Base-by-base conservation (phyloP, 2,113 vertebrate species). In the Mola mola region DNA sequence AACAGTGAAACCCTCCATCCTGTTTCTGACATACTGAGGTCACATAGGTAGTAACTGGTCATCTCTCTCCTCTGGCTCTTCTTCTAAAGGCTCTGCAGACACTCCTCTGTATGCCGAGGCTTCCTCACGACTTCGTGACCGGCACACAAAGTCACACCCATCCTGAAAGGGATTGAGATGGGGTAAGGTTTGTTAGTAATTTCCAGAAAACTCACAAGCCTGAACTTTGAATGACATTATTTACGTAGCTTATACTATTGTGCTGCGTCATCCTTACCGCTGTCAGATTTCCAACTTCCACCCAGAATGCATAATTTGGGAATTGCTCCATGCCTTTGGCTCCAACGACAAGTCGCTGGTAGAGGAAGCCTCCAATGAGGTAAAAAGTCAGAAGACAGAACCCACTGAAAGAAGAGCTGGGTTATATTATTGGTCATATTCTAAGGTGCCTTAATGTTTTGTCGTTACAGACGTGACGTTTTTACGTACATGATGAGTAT, bases 271-370 rank as follows among this genome's bases (percentile, higher is more conserved):
- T n/a, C 4, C 94, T 94, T 89, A 99, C 97, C 19, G 96, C 96
- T 63, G 95, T 74, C 53, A 98, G 82, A 80, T 98, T 98, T 66
- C 96, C 97, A 42, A 98, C 72, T 66, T 98, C 95, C 66, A 93
- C 91, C 97, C 97, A 99, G 83, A 99, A 98, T 66, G 92, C 87
- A 46, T 94, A 89, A 81, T 99, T 95, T 10, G 97, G 97, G 52
- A 98, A 95, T 50, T 99, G 97, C 38, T 98, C 96, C 91, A 97
- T 92, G 25, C 97, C 97, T 77, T 99, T 99, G 44, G 96, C 97
- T 66, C 96, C 95, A 10, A 98, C 94, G 6, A 98, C 69, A 17
- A 99, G 83, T 26, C 97, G 92, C 81, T 98, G 96, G 78, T 98
- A 99, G 6, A 98, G 89, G 88, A 98, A 97, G 12, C 97, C 97